Conservation (phyloP, 1,140 invertebrate genomes). For the Lineus longissimus region DNA sequence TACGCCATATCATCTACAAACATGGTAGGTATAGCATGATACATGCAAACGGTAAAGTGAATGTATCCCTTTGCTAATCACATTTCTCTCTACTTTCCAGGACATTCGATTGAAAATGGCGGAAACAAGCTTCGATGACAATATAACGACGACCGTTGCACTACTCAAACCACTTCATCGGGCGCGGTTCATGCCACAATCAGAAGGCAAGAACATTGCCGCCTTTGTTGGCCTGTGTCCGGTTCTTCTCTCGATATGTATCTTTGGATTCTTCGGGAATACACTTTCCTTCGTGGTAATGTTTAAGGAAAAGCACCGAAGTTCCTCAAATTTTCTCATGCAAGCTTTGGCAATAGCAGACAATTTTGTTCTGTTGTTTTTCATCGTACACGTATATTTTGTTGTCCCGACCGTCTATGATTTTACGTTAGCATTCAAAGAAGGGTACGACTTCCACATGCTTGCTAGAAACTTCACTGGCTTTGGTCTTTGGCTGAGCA, state of each 20-base stretch:
- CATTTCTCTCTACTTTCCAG: too few species aligned
- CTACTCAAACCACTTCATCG: too few species aligned
- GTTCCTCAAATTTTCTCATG: neutral
- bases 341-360: neutral
- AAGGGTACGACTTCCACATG: neutral
- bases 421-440: neutral
- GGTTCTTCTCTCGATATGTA: neutral
- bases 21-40: too few species aligned
- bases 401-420: neutral
- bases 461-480: neutral
- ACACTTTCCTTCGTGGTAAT: neutral
- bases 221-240: neutral
- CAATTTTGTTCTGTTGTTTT: neutral
- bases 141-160: too few species aligned
- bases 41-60: too few species aligned
- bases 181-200: too few species aligned
- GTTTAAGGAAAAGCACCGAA: neutral
- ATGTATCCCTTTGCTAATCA: too few species aligned
- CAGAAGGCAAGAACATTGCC: neutral
- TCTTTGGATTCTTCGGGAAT: neutral
- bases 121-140: too few species aligned
- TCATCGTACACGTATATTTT: neutral
- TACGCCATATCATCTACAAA: too few species aligned
- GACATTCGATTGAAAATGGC: too few species aligned
- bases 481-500: neutral